Base-by-base conservation (phyloP, 2,888 invertebrate genomes). In the Aporophyla lueneburgensis region DNA sequence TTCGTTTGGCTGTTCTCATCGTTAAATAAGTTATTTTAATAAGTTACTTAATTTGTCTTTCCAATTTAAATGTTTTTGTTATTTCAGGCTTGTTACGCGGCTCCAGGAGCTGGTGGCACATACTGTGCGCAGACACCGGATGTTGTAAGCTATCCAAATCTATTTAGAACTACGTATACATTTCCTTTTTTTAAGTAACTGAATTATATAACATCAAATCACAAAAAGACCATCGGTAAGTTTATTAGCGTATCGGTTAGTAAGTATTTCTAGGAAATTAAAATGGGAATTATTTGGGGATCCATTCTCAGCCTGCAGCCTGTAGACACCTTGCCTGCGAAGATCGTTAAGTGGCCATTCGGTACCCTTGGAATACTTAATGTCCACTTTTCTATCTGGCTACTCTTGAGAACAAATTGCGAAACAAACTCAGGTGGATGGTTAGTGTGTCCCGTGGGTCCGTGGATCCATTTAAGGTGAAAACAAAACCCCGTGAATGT, bases 31-130 rank as follows among this genome's bases (percentile, higher is more conserved):
- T 33, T 33, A 33, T 33, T 33, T 33, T 54, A n/a, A 54, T n/a
- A 54, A 19, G 19, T 5, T 33, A 59, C 14, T 24, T n/a, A 24
- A 19, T 43, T 54, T 3, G 5, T 21, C 5, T 14, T 70, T 19
- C 19, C 7, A 68, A 27, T n/a, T n/a, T 2, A 21, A 70, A 16
- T 5, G 4, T 58, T 2, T 79, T 3, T 33, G 33, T 40, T 21
- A n/a, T 74, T 83, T 61, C 68, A 83, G 83, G 65, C n/a, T 16
- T 59, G 70, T 27, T 61, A 58, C 40, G 76, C 33, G 12, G 80
- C 83, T 0, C 83, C 82, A 10, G 69, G 19, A 10, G 43, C 43
- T 46, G 67, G 51, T 1, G 71, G 79, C 4, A 70, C 46, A 9
- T 83, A 24, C n/a, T 83, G 83, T 65, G 76, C 46, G 10, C 0